Evolutionary conservation across 2,797 vertebrate species (phyloP).

Genomic region (Cygnus olor): DNA sequence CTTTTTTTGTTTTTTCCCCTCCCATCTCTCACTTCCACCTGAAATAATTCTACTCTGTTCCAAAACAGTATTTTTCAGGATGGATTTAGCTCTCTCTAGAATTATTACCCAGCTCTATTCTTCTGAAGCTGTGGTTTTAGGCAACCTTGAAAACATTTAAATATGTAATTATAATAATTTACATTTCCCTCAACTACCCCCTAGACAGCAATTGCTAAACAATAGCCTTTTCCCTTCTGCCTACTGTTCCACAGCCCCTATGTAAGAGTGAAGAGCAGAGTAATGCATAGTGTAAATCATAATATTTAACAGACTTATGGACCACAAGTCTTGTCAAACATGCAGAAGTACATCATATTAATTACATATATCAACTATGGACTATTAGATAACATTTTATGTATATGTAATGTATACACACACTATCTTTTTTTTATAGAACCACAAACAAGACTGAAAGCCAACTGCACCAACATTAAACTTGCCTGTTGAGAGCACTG

Average conservation of each 20-base stretch:
- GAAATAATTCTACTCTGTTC: background rate
- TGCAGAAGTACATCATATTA: background rate
- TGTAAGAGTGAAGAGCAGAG: background rate
- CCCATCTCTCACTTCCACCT: background rate
- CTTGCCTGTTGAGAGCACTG: background rate
- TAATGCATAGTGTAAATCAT: background rate
- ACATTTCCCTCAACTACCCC: background rate
- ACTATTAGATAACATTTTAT: background rate
- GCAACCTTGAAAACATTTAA: constrained; percentile 8
- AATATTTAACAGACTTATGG: background rate
- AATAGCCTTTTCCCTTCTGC: background rate
- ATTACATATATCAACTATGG: background rate
- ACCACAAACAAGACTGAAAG: background rate
- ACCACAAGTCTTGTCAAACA: background rate
- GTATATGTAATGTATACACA: no score
- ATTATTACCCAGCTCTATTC: background rate
- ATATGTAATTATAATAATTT: constrained; percentile 30
- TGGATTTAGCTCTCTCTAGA: background rate
- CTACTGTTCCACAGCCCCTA: background rate
- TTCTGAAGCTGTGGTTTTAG: background rate
- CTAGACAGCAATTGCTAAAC: background rate
- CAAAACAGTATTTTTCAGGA: background rate
- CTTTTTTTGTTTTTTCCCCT: background rate
- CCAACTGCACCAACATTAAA: fast-evolving
- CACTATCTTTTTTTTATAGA: background rate